A percentile compares a stretch with the other conserved stretches of the same genome.
phyloP scores from a whole-genome alignment of 2,113 vertebrate genomes.

The Calonectris borealis region DNA sequence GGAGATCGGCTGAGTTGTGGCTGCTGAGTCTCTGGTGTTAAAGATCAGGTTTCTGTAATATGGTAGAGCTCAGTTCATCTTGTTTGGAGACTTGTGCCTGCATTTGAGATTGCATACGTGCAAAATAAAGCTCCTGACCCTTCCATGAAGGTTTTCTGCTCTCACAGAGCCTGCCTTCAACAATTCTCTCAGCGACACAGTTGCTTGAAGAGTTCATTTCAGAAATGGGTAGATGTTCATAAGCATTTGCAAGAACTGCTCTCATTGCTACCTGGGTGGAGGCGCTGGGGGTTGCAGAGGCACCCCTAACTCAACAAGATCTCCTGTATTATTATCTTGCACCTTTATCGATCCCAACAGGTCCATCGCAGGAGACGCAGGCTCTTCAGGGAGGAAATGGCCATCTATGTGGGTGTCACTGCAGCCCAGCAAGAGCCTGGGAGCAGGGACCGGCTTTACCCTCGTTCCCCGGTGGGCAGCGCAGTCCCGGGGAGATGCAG shows the following conservation, averaged over 20 bases:
- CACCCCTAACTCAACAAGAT: neutral
- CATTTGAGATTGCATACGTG: neutral
- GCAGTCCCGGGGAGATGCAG: neutral
- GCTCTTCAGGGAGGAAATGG: neutral
- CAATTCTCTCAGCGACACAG: fast-evolving
- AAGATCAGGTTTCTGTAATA: neutral
- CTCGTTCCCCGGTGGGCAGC: neutral
- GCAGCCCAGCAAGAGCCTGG: neutral
- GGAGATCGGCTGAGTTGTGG: neutral
- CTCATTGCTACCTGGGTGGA: neutral
- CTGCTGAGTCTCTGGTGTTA: neutral
- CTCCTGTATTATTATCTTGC: neutral
- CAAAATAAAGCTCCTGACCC: neutral
- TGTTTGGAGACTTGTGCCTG: fast-evolving
- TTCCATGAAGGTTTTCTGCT: neutral
- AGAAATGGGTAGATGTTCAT: neutral
- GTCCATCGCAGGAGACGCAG: fast-evolving
- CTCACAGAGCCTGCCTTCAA: neutral
- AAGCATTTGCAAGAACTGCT: neutral
- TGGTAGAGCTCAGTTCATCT: neutral
- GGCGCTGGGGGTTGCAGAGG: neutral
- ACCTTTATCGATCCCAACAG: fast-evolving
- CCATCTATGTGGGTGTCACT: fast-evolving
- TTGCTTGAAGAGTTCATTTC: neutral
- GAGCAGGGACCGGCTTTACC: neutral